phyloP scores from a whole-genome alignment of 2,797 vertebrate species.

The Platalea minor region DNA sequence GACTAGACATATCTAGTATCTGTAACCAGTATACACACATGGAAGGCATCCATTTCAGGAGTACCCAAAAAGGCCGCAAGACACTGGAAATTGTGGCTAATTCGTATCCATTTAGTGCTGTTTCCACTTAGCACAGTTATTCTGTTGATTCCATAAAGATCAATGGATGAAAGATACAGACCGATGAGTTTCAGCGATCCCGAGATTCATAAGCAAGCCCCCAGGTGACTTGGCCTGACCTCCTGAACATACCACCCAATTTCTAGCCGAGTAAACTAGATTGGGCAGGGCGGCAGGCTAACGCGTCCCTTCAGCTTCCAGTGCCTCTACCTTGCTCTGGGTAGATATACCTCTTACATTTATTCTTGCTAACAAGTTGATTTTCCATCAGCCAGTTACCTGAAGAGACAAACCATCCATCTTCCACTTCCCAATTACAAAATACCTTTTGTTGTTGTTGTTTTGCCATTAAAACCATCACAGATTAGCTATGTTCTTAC shows the following conservation, averaged over 20 bases:
- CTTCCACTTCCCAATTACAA: background rate
- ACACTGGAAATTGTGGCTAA: background rate
- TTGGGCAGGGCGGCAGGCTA: background rate
- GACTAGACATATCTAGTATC: background rate
- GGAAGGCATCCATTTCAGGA: background rate
- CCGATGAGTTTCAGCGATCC: background rate
- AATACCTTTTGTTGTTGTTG: background rate
- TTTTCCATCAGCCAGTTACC: background rate
- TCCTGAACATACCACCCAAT: background rate
- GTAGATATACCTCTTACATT: background rate
- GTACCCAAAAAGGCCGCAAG: background rate
- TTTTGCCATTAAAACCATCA: background rate
- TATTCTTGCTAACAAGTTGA: background rate
- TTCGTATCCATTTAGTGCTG: background rate
- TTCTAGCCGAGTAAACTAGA: background rate
- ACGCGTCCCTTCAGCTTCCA: background rate
- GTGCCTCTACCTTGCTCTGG: background rate
- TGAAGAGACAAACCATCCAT: background rate
- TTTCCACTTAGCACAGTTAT: background rate
- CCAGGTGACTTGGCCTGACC: background rate
- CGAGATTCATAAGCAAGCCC: background rate
- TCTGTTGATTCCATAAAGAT: background rate
- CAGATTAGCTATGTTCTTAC: background rate
- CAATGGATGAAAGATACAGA: background rate
- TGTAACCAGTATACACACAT: background rate